Percentiles rank a stretch among this genome's conserved stretches.
Conservation (phyloP, 2,797 vertebrate genomes). For the Acanthopagrus latus region DNA sequence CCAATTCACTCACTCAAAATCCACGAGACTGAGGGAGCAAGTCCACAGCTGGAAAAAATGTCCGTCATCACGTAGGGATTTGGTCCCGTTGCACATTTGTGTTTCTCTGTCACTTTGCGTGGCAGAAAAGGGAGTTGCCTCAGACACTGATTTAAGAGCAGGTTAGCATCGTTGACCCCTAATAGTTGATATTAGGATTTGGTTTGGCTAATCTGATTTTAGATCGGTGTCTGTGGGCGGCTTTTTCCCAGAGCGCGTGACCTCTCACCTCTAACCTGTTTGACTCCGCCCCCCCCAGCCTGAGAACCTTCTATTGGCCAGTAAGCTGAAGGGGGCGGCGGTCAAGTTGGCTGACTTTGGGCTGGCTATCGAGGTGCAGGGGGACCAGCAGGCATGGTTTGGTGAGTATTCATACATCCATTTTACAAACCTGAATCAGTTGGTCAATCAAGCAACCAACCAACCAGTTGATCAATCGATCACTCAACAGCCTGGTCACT, state of each 20-base stretch:
- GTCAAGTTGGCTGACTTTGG: conserved; percentile 99
- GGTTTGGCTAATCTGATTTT: conserved; percentile 82
- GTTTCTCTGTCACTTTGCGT: conserved; percentile 76
- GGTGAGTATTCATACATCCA: conserved; percentile 88
- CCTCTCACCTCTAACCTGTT: conserved; percentile 85
- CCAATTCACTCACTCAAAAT: conserved; percentile 58
- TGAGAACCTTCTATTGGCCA: conserved; percentile 97
- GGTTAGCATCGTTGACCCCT: conserved; percentile 77
- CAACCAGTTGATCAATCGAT: conserved; percentile 37
- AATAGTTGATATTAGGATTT: conserved; percentile 74
- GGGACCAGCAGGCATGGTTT: conserved; percentile 99
- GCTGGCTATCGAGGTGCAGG: conserved; percentile 98
- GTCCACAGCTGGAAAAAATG: conserved; percentile 59
- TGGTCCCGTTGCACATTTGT: conserved; percentile 73
- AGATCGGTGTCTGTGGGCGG: conserved; percentile 81
- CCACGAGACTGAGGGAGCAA: conserved; percentile 64
- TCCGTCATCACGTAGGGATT: conserved; percentile 66
- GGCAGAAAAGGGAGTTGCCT: conserved; percentile 76
- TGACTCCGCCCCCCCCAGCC: conserved; percentile 90
- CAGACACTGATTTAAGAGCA: conserved; percentile 82
- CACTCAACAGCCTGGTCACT: conserved; percentile 22
- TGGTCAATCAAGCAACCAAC: conserved; percentile 26
- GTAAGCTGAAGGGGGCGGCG: conserved; percentile 97
- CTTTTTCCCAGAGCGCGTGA: conserved; percentile 78
- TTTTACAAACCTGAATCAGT: conserved; percentile 61